Percentiles rank a stretch among this genome's conserved stretches.
Conservation (phyloP, 30 jellyfish, hydroid and myxozoan genomes). For the Chrysaora quinquecirrha region DNA sequence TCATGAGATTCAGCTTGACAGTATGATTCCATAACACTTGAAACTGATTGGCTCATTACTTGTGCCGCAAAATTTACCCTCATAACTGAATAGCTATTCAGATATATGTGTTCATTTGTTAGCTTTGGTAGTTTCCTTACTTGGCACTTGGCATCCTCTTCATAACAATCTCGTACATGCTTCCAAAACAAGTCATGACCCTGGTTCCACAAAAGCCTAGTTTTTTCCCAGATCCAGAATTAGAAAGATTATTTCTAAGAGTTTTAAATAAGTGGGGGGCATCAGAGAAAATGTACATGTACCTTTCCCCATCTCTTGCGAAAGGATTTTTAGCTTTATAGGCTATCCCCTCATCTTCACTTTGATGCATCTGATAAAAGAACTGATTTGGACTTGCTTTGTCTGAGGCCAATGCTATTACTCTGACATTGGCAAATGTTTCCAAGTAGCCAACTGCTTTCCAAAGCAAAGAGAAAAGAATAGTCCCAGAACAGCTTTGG, state of each 20-base stretch:
- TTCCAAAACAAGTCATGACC: constrained; percentile 13
- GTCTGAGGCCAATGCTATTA: constrained; percentile 29
- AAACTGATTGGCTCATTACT: constrained; percentile 10
- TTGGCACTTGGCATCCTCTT: constrained; percentile 13
- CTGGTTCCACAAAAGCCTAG: constrained; percentile 23
- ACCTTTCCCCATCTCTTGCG: constrained; percentile 24
- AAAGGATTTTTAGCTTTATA: constrained; percentile 22
- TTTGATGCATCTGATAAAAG: constrained; percentile 28
- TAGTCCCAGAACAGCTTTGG: constrained; percentile 1
- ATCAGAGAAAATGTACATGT: constrained; percentile 21
- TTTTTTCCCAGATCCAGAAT: constrained; percentile 26
- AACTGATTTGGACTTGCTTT: constrained; percentile 44
- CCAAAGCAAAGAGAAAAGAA: constrained; percentile 17
- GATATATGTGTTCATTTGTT: background rate
- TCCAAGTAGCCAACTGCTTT: constrained; percentile 19
- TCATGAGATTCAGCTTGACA: constrained; percentile 5
- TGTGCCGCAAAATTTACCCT: constrained; percentile 15
- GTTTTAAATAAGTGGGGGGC: constrained; percentile 40
- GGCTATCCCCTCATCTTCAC: constrained; percentile 3
- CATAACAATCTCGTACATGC: constrained; percentile 28
- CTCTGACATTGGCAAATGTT: constrained; percentile 13
- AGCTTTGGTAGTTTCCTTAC: constrained; percentile 12
- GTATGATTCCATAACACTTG: constrained; percentile 2
- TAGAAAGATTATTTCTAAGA: constrained; percentile 34
- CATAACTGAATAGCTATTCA: constrained; percentile 22